Conservation (phyloP, 1,140 invertebrate genomes). For the Oscheius sp. region DNA sequence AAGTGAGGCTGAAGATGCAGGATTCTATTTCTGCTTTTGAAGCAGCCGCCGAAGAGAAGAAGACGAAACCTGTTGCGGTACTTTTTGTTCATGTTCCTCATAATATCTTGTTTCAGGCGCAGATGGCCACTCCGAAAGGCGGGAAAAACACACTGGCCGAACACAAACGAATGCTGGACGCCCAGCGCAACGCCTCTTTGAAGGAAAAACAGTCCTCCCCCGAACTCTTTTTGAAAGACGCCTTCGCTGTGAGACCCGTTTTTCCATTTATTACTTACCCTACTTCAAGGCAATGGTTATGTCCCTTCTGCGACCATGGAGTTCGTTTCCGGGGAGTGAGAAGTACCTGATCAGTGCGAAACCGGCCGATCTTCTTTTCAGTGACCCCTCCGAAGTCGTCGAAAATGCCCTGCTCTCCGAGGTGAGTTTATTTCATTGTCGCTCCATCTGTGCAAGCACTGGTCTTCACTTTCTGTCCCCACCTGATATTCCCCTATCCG, state of each 20-base stretch:
- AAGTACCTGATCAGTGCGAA: neutral
- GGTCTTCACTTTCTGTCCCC: too few relatives aligned
- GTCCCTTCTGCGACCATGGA: neutral
- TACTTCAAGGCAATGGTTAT: neutral
- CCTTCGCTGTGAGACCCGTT: neutral
- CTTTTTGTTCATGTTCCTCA: neutral
- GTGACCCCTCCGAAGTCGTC: neutral
- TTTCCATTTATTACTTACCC: neutral
- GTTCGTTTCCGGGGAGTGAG: neutral
- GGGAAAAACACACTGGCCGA: neutral
- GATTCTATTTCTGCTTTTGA: neutral
- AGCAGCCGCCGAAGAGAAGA: neutral
- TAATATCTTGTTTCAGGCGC: neutral
- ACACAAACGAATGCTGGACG: neutral
- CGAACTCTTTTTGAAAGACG: neutral
- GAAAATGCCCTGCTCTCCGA: neutral
- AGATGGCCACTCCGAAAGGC: neutral
- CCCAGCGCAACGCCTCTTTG: neutral
- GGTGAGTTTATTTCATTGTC: neutral
- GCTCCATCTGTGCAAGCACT: too few relatives aligned
- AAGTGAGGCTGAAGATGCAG: neutral
- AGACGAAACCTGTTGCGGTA: neutral
- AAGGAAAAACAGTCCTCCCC: neutral
- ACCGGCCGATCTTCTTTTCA: neutral
- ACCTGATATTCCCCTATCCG: neutral